Evolutionary conservation across 2,888 invertebrate genomes (phyloP).

Genomic region (Artemia sinica): DNA sequence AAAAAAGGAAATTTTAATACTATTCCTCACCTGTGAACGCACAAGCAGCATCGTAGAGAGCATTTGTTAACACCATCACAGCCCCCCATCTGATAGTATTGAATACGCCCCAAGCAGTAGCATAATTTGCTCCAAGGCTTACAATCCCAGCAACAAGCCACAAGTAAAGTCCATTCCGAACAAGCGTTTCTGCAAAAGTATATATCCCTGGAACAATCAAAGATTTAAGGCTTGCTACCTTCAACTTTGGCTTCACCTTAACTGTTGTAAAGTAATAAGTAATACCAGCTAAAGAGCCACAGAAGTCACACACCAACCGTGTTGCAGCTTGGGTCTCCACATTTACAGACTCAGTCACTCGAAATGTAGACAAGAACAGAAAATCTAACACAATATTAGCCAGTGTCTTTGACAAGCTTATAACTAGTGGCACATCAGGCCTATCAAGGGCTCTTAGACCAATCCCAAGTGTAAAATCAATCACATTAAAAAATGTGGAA

Average conservation of each 20-base stretch:
- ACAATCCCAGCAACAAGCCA: slow-evolving; percentile 16
- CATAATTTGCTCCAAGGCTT: slow-evolving; percentile 13
- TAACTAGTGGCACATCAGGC: slow-evolving; percentile 18
- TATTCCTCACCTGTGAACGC: slow-evolving; percentile 15
- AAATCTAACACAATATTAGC: slow-evolving; percentile 16
- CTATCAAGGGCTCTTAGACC: slow-evolving; percentile 15
- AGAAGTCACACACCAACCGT: slow-evolving; percentile 14
- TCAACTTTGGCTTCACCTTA: not conserved
- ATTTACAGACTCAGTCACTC: not conserved
- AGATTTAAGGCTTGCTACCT: not conserved
- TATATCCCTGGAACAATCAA: slow-evolving; percentile 5
- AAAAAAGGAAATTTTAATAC: not conserved
- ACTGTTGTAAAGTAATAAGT: not conserved
- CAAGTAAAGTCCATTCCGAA: slow-evolving; percentile 15
- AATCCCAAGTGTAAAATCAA: slow-evolving; percentile 6
- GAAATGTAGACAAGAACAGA: slow-evolving; percentile 6
- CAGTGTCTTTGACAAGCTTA: slow-evolving; percentile 5
- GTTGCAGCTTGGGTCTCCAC: slow-evolving; percentile 15
- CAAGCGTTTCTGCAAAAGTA: slow-evolving; percentile 10
- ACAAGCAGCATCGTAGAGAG: slow-evolving; percentile 11
- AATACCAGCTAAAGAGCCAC: slow-evolving; percentile 2
- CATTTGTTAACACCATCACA: slow-evolving; percentile 16
- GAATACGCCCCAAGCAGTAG: slow-evolving; percentile 18
- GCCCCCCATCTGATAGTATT: slow-evolving; percentile 16
- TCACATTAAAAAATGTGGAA: slow-evolving; percentile 16